Evolutionary conservation across 2,888 invertebrate genomes (phyloP).

Genomic region (Drosophila paramelanica): DNA sequence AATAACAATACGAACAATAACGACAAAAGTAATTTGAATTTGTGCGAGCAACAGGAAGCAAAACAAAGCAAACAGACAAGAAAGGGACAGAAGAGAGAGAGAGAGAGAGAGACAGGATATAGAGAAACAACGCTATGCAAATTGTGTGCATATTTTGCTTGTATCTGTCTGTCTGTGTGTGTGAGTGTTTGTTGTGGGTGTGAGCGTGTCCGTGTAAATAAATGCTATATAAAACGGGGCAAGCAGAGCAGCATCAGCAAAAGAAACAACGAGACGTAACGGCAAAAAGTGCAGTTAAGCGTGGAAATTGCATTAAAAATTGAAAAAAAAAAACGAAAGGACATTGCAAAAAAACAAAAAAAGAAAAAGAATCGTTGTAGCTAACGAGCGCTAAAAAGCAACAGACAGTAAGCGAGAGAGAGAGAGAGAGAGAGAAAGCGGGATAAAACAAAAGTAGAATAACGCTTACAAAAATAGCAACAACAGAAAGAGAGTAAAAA

Average conservation of each 20-base stretch:
- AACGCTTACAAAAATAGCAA: constrained; percentile 21
- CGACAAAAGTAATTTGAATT: constrained; percentile 73
- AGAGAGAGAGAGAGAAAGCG: not conserved
- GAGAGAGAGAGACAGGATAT: not conserved
- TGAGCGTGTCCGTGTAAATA: constrained; percentile 65
- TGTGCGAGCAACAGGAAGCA: constrained; percentile 56
- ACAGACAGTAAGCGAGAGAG: constrained; percentile 10
- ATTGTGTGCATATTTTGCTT: constrained; percentile 65
- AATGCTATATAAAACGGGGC: constrained; percentile 63
- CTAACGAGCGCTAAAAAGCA: constrained; percentile 76
- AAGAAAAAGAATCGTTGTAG: constrained; percentile 43
- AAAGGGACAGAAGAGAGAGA: constrained; percentile 5
- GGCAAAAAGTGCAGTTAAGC: constrained; percentile 73
- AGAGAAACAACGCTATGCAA: constrained; percentile 41
- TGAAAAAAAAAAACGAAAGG: constrained; percentile 52
- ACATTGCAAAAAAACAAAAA: constrained; percentile 27
- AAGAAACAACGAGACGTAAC: constrained; percentile 47
- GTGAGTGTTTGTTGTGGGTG: constrained; percentile 18
- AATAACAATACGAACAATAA: constrained; percentile 56
- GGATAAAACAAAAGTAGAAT: constrained; percentile 10
- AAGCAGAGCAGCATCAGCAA: constrained; percentile 31
- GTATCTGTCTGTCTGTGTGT: constrained; percentile 22
- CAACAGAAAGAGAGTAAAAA: constrained; percentile 56
- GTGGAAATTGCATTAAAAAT: constrained; percentile 79
- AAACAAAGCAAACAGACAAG: constrained; percentile 36